Conservation (phyloP, 2,113 vertebrate genomes). For the Panthera tigris region DNA sequence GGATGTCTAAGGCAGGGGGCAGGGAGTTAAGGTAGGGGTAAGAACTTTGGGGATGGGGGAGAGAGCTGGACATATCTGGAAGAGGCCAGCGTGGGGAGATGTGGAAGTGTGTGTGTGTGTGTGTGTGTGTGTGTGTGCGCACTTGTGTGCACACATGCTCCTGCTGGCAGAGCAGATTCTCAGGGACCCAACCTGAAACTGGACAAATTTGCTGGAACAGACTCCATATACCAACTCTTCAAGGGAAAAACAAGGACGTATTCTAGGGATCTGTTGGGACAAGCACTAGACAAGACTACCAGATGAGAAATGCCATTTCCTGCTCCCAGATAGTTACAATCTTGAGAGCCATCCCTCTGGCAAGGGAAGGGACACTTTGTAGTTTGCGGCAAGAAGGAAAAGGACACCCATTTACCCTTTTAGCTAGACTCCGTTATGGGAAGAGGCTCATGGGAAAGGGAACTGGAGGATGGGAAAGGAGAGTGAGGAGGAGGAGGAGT, state of each 20-base stretch:
- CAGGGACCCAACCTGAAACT: not conserved
- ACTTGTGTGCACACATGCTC: not conserved
- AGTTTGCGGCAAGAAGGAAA: not conserved
- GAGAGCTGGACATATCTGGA: not conserved
- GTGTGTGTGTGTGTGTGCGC: no score
- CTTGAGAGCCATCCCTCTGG: not conserved
- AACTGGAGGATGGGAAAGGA: not conserved
- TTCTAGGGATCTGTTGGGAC: not conserved
- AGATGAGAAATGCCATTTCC: not conserved
- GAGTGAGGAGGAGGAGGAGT: not conserved
- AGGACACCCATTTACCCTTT: not conserved
- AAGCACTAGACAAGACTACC: not conserved
- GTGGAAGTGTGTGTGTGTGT: not conserved
- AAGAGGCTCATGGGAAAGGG: not conserved
- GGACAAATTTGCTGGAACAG: not conserved
- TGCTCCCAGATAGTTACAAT: not conserved
- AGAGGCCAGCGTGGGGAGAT: not conserved
- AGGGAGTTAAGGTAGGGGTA: no score
- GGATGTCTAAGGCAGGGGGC: constrained; percentile 83
- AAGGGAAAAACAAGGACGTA: not conserved
- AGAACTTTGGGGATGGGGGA: not conserved
- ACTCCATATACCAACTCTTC: not conserved
- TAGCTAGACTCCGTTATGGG: not conserved
- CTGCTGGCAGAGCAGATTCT: not conserved
- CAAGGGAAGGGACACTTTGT: not conserved